These are phyloP conservation scores for Miniopterus natalensis DNA, from an alignment of 2,113 vertebrate species.

Conservation along the genomic window DNA sequence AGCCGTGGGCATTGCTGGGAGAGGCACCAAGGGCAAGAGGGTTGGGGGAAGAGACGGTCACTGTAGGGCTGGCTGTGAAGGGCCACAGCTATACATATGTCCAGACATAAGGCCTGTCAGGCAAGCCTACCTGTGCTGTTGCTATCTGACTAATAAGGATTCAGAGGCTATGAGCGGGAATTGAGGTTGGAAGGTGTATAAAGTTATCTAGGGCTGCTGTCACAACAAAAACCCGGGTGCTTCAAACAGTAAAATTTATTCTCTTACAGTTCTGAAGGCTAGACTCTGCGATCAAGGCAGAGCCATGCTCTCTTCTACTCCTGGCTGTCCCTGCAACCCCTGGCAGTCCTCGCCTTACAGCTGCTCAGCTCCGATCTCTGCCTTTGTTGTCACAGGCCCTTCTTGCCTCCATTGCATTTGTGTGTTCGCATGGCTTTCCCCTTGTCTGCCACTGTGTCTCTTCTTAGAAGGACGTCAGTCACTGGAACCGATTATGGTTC, in stretches of 20 bases:
- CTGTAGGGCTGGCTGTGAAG: neutral
- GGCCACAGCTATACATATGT: too few relatives aligned
- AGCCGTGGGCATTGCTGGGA: neutral
- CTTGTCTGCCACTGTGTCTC: neutral
- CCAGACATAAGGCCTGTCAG: neutral
- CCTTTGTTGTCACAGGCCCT: fast-evolving
- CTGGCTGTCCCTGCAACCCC: neutral
- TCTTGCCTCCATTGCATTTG: neutral
- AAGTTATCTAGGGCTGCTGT: too few relatives aligned
- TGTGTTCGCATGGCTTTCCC: neutral
- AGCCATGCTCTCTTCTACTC: neutral
- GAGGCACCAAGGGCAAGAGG: neutral
- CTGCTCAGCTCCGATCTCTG: fast-evolving
- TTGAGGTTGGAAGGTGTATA: neutral
- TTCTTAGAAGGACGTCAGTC: neutral
- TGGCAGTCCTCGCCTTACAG: neutral
- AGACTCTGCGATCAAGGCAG: neutral
- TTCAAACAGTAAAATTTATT: neutral
- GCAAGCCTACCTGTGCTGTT: neutral
- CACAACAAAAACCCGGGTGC: neutral
- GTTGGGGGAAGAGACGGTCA: neutral
- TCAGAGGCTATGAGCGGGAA: neutral
- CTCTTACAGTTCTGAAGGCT: neutral
- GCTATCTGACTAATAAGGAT: neutral
- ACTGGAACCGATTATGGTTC: neutral